Evolutionary conservation across 2,113 vertebrate species (phyloP), one percentile per base, ranked within the genome.

Genomic region (Abramis brama): DNA sequence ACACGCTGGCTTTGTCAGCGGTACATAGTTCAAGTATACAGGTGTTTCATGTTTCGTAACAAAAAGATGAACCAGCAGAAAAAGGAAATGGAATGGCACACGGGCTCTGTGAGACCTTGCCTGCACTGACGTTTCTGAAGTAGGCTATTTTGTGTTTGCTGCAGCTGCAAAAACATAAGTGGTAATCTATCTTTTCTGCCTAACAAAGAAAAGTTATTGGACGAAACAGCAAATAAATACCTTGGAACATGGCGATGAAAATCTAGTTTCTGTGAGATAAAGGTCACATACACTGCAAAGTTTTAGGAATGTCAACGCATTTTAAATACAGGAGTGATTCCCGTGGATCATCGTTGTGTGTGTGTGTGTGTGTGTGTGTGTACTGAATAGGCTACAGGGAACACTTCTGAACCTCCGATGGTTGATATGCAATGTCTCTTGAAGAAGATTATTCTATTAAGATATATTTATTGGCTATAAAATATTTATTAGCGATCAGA

Each of bases 31-130:
- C 75, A 85, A 76, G 79, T 74, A 73, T 84, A 82, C 78, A 90
- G 85, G 73, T 90, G 82, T 85, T 88, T 82, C 80, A 68, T 33
- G 57, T 79, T 84, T 85, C 68, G 55, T 45, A 71, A 81, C 43
- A 87, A 86, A 87, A 64, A 82, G 85, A 83, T 85, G 85, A 87
- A 83, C 39, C 83, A 90, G 83, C 89, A 90, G 45, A 79, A 89
- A 87, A 47, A 27, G 25, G 57, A 52, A 70, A 59, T 82, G 74
- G 71, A 70, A 59, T 82, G 74, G 71, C 50, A 82, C 79, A 55
- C 62, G 45, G 78, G 39, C 71, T 90, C 79, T 84, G 59, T 55
- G 50, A 77, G 71, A 79, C 68, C 64, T 71, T 39, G 55, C 50
- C 52, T 2, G 43, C 75, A 77, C 64, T 78, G 57, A 45, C 17